These are phyloP conservation scores for Orthosia gothica DNA, from an alignment of 2,888 invertebrate species.

Conservation along the genomic window DNA sequence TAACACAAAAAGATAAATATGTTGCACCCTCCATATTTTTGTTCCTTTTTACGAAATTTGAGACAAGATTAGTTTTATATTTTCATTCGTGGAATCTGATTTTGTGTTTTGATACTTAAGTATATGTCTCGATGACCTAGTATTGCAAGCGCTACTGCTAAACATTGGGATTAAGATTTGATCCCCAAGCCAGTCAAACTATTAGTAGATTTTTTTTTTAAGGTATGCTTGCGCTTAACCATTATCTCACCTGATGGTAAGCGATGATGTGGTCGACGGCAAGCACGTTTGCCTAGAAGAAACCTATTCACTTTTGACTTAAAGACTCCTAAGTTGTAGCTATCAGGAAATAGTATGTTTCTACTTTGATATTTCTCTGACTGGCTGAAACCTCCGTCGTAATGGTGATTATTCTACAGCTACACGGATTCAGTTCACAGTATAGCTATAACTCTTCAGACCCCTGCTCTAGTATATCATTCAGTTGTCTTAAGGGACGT, in stretches of 20 bases:
- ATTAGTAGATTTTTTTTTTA: too few species aligned
- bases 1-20: slow-evolving; percentile 49
- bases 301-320: too few species aligned
- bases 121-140: too few species aligned
- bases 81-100: neutral
- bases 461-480: neutral
- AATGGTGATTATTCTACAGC: neutral
- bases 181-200: neutral
- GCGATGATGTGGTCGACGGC: too few species aligned
- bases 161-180: neutral
- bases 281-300: too few species aligned
- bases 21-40: slow-evolving; percentile 28
- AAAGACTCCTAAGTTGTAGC: too few species aligned
- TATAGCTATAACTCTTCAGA: neutral
- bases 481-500: neutral
- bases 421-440: neutral
- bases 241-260: too few species aligned
- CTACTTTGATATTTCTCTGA: too few species aligned
- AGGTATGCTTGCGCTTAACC: too few species aligned
- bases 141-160: neutral
- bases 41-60: slow-evolving; percentile 1
- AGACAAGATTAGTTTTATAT: neutral
- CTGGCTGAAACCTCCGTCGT: too few species aligned
- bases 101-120: neutral
- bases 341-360: too few species aligned